Conservation (phyloP, 2,113 vertebrate genomes). For the Falco punctatus region DNA sequence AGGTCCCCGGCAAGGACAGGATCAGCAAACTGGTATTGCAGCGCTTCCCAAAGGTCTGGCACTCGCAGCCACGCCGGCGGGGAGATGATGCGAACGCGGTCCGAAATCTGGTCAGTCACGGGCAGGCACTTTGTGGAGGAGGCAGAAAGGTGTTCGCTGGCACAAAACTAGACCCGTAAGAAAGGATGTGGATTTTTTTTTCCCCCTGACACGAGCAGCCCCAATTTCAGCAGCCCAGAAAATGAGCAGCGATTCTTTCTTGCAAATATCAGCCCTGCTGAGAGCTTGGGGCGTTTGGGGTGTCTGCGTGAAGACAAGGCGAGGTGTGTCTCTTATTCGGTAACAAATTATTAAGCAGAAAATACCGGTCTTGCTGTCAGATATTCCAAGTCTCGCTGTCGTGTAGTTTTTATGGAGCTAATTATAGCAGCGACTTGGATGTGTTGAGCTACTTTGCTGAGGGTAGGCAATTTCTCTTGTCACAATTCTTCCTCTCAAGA, state of each 20-base stretch:
- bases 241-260: background rate
- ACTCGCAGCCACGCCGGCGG: accelerated
- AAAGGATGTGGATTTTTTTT: background rate
- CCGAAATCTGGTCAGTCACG: accelerated
- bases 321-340: background rate
- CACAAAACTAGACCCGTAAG: background rate
- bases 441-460: constrained; percentile 6
- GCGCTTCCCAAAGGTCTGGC: accelerated
- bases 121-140: background rate
- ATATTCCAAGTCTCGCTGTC: background rate
- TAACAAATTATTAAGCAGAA: background rate
- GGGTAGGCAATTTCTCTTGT: constrained; percentile 30
- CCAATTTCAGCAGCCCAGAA: background rate
- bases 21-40: background rate
- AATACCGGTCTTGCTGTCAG: background rate
- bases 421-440: background rate
- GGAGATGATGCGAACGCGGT: background rate
- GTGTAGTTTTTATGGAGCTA: background rate
- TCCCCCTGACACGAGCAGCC: background rate
- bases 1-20: background rate
- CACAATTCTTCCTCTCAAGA: background rate
- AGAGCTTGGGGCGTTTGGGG: background rate
- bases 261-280: background rate
- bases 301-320: background rate
- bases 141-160: background rate